A percentile compares a stretch with the other conserved stretches of the same genome.
Conservation (phyloP, 2,888 invertebrate genomes). For the Ennomos quercinarius region DNA sequence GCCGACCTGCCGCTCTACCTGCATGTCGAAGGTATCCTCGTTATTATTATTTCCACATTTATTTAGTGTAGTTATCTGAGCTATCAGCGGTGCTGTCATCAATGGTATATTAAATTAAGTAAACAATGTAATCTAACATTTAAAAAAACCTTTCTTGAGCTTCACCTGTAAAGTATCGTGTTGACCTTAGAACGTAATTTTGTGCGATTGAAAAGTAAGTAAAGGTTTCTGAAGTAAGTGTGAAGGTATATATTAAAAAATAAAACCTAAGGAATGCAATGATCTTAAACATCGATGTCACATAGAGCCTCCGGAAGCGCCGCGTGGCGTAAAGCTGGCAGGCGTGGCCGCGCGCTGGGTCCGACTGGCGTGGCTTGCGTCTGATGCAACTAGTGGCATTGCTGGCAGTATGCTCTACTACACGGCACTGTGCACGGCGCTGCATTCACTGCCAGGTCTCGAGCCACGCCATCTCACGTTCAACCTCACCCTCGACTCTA, state of each 20-base stretch:
- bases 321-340: conserved; percentile 83
- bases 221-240: too few relatives aligned
- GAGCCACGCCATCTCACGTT: conserved; percentile 42
- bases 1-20: conserved; percentile 87
- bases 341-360: conserved; percentile 87
- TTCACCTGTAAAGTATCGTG: not conserved
- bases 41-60: too few relatives aligned
- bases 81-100: too few relatives aligned
- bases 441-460: conserved; percentile 52
- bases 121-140: too few relatives aligned
- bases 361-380: conserved; percentile 80
- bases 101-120: too few relatives aligned
- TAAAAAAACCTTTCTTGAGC: too few relatives aligned
- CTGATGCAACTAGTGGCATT: conserved; percentile 5
- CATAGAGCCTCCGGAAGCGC: conserved; percentile 88
- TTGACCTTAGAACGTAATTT: too few relatives aligned
- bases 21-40: conserved; percentile 86
- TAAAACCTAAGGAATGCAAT: too few relatives aligned
- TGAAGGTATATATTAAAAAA: too few relatives aligned
- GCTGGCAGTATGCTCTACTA: conserved; percentile 39
- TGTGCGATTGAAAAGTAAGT: too few relatives aligned
- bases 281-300: too few relatives aligned
- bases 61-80: too few relatives aligned
- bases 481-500: conserved; percentile 58
- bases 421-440: conserved; percentile 56